Conservation (phyloP, 1,140 invertebrate species). For the Papilio aristodemus region DNA sequence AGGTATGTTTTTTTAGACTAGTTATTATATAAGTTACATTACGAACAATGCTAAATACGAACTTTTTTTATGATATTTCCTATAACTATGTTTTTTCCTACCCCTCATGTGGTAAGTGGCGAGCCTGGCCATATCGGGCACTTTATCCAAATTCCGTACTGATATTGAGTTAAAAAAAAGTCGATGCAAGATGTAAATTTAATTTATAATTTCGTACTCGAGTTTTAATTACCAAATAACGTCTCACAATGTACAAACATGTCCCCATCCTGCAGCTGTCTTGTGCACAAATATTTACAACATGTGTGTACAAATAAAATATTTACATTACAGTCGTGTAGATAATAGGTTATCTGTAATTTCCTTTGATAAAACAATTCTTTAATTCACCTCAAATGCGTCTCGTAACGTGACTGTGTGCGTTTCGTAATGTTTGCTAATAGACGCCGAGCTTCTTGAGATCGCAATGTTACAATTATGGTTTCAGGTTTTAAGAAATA, state of each 20-base stretch:
- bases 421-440: conserved; percentile 11
- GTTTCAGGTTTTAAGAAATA: too few species aligned
- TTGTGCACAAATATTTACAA: not conserved
- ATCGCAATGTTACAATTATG: not conserved
- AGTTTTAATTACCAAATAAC: not conserved
- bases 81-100: too few species aligned
- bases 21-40: too few species aligned
- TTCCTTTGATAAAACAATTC: conserved; percentile 20
- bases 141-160: not conserved
- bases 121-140: too few species aligned
- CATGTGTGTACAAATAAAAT: not conserved
- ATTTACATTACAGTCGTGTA: not conserved
- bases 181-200: not conserved
- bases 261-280: not conserved
- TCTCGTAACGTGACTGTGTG: conserved; percentile 2
- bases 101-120: too few species aligned
- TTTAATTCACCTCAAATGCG: conserved; percentile 10
- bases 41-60: too few species aligned
- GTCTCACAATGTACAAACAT: not conserved
- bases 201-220: not conserved
- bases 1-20: too few species aligned
- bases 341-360: conserved; percentile 17
- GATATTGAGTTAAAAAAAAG: not conserved
- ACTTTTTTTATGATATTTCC: too few species aligned
- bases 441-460: not conserved